Evolutionary conservation across 2,797 vertebrate genomes (phyloP).

Genomic region (Poecilia picta): DNA sequence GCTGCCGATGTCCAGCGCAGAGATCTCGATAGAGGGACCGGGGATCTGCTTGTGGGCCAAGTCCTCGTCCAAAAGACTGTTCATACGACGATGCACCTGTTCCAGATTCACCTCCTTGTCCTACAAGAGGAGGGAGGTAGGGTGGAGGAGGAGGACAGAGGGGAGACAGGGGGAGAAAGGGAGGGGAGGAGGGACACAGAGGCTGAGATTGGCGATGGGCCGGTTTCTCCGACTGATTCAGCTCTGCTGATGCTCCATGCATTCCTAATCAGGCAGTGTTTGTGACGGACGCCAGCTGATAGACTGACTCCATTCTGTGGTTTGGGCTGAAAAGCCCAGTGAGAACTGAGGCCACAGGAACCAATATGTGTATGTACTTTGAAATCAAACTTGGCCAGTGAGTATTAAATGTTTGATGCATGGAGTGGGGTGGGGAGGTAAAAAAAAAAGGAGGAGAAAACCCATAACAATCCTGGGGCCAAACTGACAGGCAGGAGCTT

Average conservation of each 20-base stretch:
- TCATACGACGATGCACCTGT: slow-evolving; percentile 96
- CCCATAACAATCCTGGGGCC: slow-evolving; percentile 50
- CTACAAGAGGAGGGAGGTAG: slow-evolving; percentile 75
- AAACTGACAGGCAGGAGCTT: slow-evolving; percentile 17
- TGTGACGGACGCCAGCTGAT: slow-evolving; percentile 26
- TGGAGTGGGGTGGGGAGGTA: background rate
- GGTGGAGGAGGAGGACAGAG: slow-evolving; percentile 43
- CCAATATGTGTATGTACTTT: slow-evolving; percentile 61
- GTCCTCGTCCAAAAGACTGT: slow-evolving; percentile 97
- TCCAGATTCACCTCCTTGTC: slow-evolving; percentile 99
- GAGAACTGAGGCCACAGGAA: slow-evolving; percentile 45
- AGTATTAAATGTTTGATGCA: slow-evolving; percentile 46
- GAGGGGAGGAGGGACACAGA: slow-evolving; percentile 74
- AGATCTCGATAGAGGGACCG: slow-evolving; percentile 95
- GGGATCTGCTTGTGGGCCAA: slow-evolving; percentile 98
- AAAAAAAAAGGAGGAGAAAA: background rate
- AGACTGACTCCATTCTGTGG: slow-evolving; percentile 2
- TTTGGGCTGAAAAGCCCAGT: slow-evolving; percentile 36
- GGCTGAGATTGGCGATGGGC: slow-evolving; percentile 78
- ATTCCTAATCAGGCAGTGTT: slow-evolving; percentile 31
- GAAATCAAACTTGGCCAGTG: slow-evolving; percentile 83
- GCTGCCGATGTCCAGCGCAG: slow-evolving; percentile 94
- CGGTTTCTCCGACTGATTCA: slow-evolving; percentile 59
- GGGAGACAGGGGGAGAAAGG: slow-evolving; percentile 53
- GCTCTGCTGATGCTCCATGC: slow-evolving; percentile 61